Evolutionary conservation across 2,797 vertebrate species (phyloP).

Genomic region (Arrhamphus sclerolepis): DNA sequence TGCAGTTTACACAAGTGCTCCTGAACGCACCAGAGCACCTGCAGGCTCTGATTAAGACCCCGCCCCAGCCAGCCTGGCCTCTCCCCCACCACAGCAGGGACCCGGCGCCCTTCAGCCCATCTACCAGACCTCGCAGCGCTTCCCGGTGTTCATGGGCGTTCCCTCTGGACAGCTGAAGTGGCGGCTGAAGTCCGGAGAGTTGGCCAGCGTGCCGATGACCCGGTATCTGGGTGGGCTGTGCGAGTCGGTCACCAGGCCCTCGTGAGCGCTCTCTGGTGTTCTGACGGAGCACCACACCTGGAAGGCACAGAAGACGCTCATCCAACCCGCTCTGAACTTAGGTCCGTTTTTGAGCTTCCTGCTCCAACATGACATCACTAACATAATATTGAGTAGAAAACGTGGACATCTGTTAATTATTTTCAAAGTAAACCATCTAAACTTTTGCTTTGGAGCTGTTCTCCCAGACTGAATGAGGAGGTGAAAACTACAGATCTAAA

Average conservation of each 20-base stretch:
- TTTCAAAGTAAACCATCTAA: no score
- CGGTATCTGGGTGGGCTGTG: constrained; percentile 95
- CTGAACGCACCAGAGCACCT: neutral
- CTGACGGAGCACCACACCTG: constrained; percentile 98
- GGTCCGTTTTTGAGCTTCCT: no score
- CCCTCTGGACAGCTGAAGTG: constrained; percentile 90
- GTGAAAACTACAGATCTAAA: no score
- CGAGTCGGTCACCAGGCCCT: constrained; percentile 95
- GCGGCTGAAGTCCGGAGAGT: constrained; percentile 91
- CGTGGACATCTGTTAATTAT: no score
- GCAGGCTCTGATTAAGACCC: constrained; percentile 34
- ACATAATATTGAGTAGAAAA: no score
- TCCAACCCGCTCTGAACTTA: no score
- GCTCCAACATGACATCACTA: no score
- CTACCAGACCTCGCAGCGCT: constrained; percentile 96
- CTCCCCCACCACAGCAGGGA: neutral
- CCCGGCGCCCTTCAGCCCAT: neutral
- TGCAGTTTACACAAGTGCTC: constrained; percentile 13
- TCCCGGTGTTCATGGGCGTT: constrained; percentile 92
- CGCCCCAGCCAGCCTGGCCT: neutral
- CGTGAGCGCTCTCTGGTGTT: constrained; percentile 95
- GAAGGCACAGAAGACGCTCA: neutral
- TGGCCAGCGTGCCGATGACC: constrained; percentile 94
- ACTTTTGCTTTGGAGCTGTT: no score
- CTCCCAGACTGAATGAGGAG: no score